Base-by-base conservation (phyloP, 2,113 vertebrate species). In the Poeciliopsis prolifica region DNA sequence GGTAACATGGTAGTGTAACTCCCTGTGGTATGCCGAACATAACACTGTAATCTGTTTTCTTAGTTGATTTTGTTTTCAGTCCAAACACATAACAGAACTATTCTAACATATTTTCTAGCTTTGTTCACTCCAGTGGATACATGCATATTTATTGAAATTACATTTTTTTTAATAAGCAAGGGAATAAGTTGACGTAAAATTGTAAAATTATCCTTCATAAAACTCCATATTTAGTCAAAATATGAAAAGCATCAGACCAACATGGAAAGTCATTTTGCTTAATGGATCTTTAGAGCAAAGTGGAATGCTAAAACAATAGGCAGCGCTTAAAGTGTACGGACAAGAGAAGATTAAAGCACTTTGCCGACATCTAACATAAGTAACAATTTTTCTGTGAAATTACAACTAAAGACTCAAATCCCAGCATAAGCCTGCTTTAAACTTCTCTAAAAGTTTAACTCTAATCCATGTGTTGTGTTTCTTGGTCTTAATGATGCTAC, bases 1-100 rank as follows among this genome's bases (percentile, higher is more conserved):
- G 68, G 65, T 79, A 76, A 40, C 22, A 76, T 73, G 74, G 72
- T 61, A 80, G 65, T 61, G 68, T 68, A 15, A 30, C 33, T 71
- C 61, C 67, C 74, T 70, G 10, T 70, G 83, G 28, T 72, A 70
- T 26, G 66, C 67, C 37, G n/a, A 31, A 79, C 71, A 71, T 1
- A 62, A 68, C 31, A 28, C 14, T 5, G 1, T 26, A 22, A 30
- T 15, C 14, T 0, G 1, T 31, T 31, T 29, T 64, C 14, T 64
- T 33, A 58, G 30, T 31, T 19, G 44, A 48, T 7, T 48, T 48
- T 19, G 30, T 64, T 64, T 31, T 33, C 35, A 11, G 24, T 24
- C 17, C 17, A 22, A 64, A 64, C 29, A 33, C 15, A 22, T 64
- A 33, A 28, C 28, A 13, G 22, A 24, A 5, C 42, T 64, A 10